These are phyloP conservation scores for Ectemnius lituratus DNA, from an alignment of 2,888 invertebrate species.

Conservation along the genomic window DNA sequence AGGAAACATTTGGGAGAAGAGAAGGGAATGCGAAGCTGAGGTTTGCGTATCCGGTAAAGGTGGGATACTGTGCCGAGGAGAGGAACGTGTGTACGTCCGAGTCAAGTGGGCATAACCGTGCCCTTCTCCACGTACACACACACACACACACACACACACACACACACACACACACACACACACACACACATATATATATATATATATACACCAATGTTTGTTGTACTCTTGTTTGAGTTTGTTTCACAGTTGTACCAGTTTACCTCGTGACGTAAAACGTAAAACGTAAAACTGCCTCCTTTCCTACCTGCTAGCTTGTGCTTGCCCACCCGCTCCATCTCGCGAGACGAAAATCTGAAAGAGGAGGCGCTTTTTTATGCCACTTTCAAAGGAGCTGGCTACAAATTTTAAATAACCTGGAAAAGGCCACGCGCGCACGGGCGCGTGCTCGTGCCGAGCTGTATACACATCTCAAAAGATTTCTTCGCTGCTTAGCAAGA, in stretches of 20 bases:
- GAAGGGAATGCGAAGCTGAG: slow-evolving; percentile 22
- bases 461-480: slow-evolving; percentile 21
- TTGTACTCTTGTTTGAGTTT: slow-evolving; percentile 47
- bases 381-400: background rate
- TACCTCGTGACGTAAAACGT: slow-evolving; percentile 14
- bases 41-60: slow-evolving; percentile 16
- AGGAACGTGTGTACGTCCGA: slow-evolving; percentile 29
- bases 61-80: background rate
- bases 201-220: no score
- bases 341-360: slow-evolving; percentile 20
- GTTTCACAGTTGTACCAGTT: slow-evolving; percentile 31
- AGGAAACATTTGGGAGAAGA: background rate
- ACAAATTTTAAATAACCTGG: slow-evolving; percentile 32
- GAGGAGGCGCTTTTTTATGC: slow-evolving; percentile 9
- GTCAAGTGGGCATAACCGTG: slow-evolving; percentile 48
- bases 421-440: background rate
- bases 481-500: background rate
- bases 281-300: background rate
- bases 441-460: background rate
- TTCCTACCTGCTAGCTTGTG: background rate
- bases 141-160: slow-evolving; percentile 19
- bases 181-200: no score
- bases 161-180: no score
- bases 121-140: slow-evolving; percentile 9
- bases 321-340: background rate